A percentile compares a stretch with the other conserved stretches of the same genome.
Conservation (phyloP, 2,113 vertebrate species). For the Zosterops japonicus region DNA sequence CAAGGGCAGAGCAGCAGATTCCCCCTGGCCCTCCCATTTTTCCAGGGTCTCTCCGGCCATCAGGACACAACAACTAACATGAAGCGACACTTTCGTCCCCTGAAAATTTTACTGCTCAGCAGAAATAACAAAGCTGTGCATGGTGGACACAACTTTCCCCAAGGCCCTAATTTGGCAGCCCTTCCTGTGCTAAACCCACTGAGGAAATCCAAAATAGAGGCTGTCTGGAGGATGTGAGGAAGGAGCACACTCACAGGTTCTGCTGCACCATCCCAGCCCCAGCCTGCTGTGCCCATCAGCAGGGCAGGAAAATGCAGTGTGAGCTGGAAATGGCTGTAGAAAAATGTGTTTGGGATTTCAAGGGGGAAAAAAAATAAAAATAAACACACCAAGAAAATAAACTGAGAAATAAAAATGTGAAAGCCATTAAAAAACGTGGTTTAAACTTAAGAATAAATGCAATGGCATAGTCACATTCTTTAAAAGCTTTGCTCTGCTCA, state of each 20-base stretch:
- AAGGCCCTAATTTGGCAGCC: neutral
- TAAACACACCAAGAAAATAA: neutral
- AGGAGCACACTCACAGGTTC: neutral
- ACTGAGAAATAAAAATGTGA: constrained; percentile 55
- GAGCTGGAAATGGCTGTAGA: neutral
- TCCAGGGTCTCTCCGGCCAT: neutral
- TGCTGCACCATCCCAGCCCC: neutral
- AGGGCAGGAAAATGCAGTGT: neutral
- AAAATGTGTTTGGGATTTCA: neutral
- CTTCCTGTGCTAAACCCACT: neutral
- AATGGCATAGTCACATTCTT: constrained; percentile 41
- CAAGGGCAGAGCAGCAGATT: constrained; percentile 15
- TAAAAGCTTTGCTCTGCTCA: constrained; percentile 72
- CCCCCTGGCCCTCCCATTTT: neutral
- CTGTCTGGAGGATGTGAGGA: neutral
- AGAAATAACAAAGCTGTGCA: neutral
- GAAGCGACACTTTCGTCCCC: neutral
- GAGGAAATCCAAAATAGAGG: neutral
- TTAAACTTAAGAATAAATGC: constrained; percentile 62
- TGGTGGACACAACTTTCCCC: neutral
- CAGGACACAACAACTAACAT: neutral
- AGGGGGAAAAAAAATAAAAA: neutral
- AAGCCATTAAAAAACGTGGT: constrained; percentile 41
- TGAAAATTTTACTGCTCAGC: constrained; percentile 2
- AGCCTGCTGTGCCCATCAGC: neutral